A percentile compares a stretch with the other conserved stretches of the same genome.
phyloP scores from a whole-genome alignment of 2,888 invertebrate species.

The Pocota personata region DNA sequence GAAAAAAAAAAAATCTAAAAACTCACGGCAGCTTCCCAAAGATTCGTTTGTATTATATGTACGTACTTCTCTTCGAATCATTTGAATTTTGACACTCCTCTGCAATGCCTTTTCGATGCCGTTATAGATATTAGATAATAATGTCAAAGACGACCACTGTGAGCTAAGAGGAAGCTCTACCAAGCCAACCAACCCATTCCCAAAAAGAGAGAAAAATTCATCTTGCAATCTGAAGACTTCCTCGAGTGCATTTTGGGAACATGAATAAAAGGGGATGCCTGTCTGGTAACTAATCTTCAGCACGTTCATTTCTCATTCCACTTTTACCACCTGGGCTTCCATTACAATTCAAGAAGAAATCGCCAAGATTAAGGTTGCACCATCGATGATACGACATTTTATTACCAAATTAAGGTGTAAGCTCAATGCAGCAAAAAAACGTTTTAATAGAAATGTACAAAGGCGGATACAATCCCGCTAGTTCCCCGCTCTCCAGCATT shows the following conservation, averaged over 20 bases:
- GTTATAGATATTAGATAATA: conserved; percentile 70
- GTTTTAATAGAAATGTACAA: conserved; percentile 58
- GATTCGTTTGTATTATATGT: no score
- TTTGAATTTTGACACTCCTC: conserved; percentile 69
- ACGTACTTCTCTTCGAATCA: conserved; percentile 13
- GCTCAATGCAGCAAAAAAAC: conserved; percentile 14
- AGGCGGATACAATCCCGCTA: conserved; percentile 14
- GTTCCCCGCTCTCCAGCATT: background rate
- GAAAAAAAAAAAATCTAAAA: background rate
- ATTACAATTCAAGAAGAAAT: conserved; percentile 47
- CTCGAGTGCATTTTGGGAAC: conserved; percentile 17
- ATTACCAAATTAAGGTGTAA: conserved; percentile 72
- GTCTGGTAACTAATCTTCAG: background rate
- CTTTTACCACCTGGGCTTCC: conserved; percentile 46
- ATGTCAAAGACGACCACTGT: conserved; percentile 47
- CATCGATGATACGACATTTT: conserved; percentile 63
- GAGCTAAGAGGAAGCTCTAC: conserved; percentile 12
- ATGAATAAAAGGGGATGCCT: conserved; percentile 6
- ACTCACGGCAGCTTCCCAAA: conserved; percentile 36
- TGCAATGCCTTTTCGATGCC: conserved; percentile 36
- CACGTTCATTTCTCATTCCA: conserved; percentile 39
- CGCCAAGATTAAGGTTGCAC: conserved; percentile 58
- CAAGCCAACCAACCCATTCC: conserved; percentile 19
- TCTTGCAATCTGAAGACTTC: background rate
- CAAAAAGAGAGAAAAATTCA: no score